Percentiles rank a stretch among this genome's conserved stretches.
Conservation (phyloP, 2,113 vertebrate genomes). For the Thoracochromis brauschi region DNA sequence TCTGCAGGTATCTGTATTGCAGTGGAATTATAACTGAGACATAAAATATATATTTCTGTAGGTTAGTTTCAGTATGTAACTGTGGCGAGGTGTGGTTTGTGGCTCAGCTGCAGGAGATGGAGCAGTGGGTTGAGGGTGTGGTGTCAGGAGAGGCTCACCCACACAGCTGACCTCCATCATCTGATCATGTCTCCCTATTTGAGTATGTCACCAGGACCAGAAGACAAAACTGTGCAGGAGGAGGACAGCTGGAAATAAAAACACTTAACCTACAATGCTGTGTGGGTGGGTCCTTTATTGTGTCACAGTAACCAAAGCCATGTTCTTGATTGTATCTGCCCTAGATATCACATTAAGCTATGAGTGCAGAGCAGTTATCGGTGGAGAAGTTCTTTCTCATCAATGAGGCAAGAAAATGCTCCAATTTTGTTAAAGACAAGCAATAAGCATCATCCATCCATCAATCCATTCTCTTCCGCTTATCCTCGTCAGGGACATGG, state of each 20-base stretch:
- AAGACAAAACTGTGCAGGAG: background rate
- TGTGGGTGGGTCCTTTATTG: background rate
- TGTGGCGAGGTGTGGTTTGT: background rate
- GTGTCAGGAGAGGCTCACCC: background rate
- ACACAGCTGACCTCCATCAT: background rate
- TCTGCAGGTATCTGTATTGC: background rate
- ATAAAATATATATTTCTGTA: background rate
- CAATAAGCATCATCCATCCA: background rate
- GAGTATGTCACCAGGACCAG: background rate
- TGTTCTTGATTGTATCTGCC: background rate
- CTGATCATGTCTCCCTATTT: background rate
- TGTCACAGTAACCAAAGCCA: background rate
- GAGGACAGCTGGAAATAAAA: background rate
- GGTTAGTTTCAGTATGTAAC: background rate
- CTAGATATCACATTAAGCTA: background rate
- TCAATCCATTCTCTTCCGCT: background rate
- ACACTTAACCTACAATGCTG: background rate
- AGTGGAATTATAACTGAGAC: background rate
- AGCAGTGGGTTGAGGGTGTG: background rate
- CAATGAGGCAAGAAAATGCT: background rate
- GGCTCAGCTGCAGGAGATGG: background rate
- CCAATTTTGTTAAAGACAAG: background rate
- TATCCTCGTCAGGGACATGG: background rate
- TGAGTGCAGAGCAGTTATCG: fast-evolving
- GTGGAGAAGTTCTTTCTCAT: background rate